Conservation (phyloP, 2,888 invertebrate genomes). For the Petrolisthes manimaculis region DNA sequence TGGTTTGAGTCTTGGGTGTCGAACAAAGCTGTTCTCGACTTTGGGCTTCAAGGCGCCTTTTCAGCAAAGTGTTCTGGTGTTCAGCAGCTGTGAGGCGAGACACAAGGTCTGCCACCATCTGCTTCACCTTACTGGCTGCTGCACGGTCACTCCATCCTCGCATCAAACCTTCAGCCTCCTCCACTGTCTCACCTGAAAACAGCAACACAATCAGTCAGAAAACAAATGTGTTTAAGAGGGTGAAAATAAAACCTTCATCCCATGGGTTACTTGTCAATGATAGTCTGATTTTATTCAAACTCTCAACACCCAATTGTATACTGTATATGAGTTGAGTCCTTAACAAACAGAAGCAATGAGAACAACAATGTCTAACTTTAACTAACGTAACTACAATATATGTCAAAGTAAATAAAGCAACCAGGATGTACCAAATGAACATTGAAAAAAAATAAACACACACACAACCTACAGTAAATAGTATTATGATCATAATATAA, state of each 20-base stretch:
- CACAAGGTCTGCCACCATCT: slow-evolving; percentile 48
- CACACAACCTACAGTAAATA: not conserved
- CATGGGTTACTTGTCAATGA: too few species aligned
- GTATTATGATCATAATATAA: not conserved
- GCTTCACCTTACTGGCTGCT: slow-evolving; percentile 51
- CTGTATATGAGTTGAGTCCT: too few species aligned
- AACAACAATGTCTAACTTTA: too few species aligned
- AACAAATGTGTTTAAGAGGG: too few species aligned
- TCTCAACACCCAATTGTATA: too few species aligned
- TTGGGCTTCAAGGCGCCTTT: slow-evolving; percentile 34
- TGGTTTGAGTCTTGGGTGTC: slow-evolving; percentile 30
- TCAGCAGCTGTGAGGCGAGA: slow-evolving; percentile 26
- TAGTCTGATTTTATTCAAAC: too few species aligned
- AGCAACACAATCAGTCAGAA: too few species aligned
- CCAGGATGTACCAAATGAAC: not conserved
- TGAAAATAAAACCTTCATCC: too few species aligned
- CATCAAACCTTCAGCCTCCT: slow-evolving; percentile 60
- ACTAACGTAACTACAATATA: too few species aligned
- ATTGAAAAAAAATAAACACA: not conserved
- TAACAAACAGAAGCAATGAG: too few species aligned
- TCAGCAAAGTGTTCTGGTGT: slow-evolving; percentile 41
- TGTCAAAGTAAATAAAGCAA: not conserved
- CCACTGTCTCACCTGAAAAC: slow-evolving; percentile 56
- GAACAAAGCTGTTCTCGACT: slow-evolving; percentile 37
- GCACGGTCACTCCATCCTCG: slow-evolving; percentile 60